Conservation (phyloP, 2,888 invertebrate genomes). For the Cecidostiba fungosa region DNA sequence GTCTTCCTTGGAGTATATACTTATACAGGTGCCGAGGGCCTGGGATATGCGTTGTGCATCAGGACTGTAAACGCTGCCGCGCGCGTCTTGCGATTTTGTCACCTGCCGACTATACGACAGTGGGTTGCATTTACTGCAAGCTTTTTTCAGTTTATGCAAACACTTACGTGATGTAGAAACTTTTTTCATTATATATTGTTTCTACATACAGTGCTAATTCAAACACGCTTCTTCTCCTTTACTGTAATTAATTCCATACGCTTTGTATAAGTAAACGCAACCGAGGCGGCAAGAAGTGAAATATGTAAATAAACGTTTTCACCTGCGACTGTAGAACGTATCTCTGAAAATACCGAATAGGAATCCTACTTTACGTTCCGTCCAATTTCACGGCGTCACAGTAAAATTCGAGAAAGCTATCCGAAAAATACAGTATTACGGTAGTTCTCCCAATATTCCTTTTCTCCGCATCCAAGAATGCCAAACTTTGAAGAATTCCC, state of each 20-base stretch:
- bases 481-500: slow-evolving; percentile 30
- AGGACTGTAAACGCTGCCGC: slow-evolving; percentile 48
- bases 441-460: neutral
- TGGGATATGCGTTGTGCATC: slow-evolving; percentile 75
- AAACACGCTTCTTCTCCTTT: neutral
- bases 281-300: neutral
- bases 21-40: neutral
- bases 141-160: no score
- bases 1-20: slow-evolving; percentile 30
- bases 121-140: neutral
- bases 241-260: neutral
- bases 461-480: neutral
- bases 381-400: neutral
- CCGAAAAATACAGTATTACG: neutral
- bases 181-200: neutral
- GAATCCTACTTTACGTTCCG: neutral
- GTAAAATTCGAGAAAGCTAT: neutral
- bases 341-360: neutral
- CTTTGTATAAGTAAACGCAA: neutral
- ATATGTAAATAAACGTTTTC: neutral
- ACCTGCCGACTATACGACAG: slow-evolving; percentile 67
- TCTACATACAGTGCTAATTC: neutral
- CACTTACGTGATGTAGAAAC: no score
- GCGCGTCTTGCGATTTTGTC: slow-evolving; percentile 72
- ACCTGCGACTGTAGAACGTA: neutral